Evolutionary conservation across 1,140 invertebrate genomes (phyloP), one percentile per base, ranked within the genome.

Genomic region (Apolygus lucorum): DNA sequence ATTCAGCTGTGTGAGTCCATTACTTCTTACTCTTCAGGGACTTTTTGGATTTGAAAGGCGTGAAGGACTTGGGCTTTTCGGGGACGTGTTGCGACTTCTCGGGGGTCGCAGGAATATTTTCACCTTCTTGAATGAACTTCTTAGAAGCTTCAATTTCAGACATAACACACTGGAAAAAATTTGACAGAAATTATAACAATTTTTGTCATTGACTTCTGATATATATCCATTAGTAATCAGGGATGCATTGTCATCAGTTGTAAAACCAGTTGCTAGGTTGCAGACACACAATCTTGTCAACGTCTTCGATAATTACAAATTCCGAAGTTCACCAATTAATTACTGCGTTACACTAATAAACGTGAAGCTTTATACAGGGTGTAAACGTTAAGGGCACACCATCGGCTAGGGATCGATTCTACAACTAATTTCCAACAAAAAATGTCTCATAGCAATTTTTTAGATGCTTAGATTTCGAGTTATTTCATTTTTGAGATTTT

Each of bases 81-180:
- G 25, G 27, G n/a, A n/a, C n/a, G n/a, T n/a, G n/a, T n/a, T n/a
- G n/a, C 2, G 22, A n/a, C 25, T 42, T 28, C n/a, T 52, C 69
- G 17, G 69, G 69, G 25, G 69, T 65, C 21, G 69, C 8, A 2
- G 69, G 69, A 42, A 63, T 63, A 17, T 34, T 42, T 27, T 70
- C 68, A 28, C 63, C 68, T 66, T 66, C 64, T 21, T 49, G 29
- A 28, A 42, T 70, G 25, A 62, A 65, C 28, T 70, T 70, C 14
- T 70, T 49, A 21, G 62, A 63, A 22, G 63, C 42, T 70, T 70
- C 68, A 27, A 54, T 25, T n/a, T 22, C 2, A 0, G 68, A 70
- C 68, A 70, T 70, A 2, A 65, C 63, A 54, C 68, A 70, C 68
- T 70, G 54, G 49, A 69, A 28, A n/a, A n/a, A n/a, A n/a, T n/a